Evolutionary conservation across 2,888 invertebrate genomes (phyloP).

Genomic region (Chironomus riparius): DNA sequence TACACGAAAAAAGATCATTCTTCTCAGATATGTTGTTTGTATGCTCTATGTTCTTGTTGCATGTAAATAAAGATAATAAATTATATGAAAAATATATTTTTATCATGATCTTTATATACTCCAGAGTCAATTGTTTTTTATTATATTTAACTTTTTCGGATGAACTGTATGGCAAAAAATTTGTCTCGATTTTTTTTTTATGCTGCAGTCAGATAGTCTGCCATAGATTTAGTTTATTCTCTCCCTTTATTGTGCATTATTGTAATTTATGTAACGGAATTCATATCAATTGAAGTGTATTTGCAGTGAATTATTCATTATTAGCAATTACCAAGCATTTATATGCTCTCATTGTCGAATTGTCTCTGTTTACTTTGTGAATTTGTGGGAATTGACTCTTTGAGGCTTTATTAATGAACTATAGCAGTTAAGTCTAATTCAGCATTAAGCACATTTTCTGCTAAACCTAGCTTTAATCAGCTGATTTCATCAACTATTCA

Average conservation of each 20-base stretch:
- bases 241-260: neutral
- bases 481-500: no score
- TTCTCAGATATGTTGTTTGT: slow-evolving; percentile 18
- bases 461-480: no score
- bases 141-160: neutral
- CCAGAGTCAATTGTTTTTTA: neutral
- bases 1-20: slow-evolving; percentile 24
- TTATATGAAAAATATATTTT: slow-evolving; percentile 5
- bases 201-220: slow-evolving; percentile 18
- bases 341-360: no score
- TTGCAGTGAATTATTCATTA: no score
- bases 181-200: neutral
- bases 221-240: neutral
- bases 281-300: no score
- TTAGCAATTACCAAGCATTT: no score
- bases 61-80: slow-evolving; percentile 27
- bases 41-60: slow-evolving; percentile 24
- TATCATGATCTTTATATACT: slow-evolving; percentile 26
- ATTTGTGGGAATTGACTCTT: no score
- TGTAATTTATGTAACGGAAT: no score
- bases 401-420: no score
- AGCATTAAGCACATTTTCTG: no score
- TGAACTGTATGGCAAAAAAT: neutral
- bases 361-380: no score
- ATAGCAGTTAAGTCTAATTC: no score